Base-by-base conservation (phyloP, 2,888 invertebrate species). In the Caenorhabditis sp. region DNA sequence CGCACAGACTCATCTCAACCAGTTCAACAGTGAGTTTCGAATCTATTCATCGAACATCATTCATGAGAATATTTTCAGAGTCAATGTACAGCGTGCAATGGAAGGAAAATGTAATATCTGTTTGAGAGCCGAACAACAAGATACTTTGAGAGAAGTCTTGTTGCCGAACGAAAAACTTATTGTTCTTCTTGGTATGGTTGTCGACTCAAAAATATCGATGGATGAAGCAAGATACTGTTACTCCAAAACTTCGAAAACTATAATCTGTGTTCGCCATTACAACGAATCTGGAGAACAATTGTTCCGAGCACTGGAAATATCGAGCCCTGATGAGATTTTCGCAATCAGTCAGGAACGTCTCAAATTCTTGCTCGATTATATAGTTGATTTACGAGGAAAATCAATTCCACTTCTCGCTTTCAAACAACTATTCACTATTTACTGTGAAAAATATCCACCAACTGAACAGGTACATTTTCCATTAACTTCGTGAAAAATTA, bases 101-200 rank as follows among this genome's bases (percentile, higher is more conserved):
- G 43, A 43, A 3, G 8, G 14, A 10, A 43, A 43, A 21, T 58
- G 70, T 51, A 50, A 37, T 31, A 55, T 66, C 12, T 71, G 70
- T 31, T 8, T 23, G 8, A 10, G 14, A 10, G 5, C 63, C 49
- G 70, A 59, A 14, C 23, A 31, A 14, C 59, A 62, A n/a, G 37
- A 59, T 1, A 23, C 4, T 3, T 19, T 71, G 36, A 71, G 66
- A 26, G 58, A 66, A 19, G 59, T 62, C 12, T 63, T 62, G 1
- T 59, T 66, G 5, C 58, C 61, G 17, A 54, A 53, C 2, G 70
- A 71, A n/a, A 66, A 63, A 27, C 36, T 71, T 6, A 12, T 71
- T 1, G 51, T 71, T 5, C 23, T 66, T 31, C 49, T 66, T 4
- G 70, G 62, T 26, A 62, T 58, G 12, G 43, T 62, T n/a, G 59